These are phyloP conservation scores for Chaetorhynchus papuensis DNA, from an alignment of 2,113 vertebrate genomes.

Conservation along the genomic window DNA sequence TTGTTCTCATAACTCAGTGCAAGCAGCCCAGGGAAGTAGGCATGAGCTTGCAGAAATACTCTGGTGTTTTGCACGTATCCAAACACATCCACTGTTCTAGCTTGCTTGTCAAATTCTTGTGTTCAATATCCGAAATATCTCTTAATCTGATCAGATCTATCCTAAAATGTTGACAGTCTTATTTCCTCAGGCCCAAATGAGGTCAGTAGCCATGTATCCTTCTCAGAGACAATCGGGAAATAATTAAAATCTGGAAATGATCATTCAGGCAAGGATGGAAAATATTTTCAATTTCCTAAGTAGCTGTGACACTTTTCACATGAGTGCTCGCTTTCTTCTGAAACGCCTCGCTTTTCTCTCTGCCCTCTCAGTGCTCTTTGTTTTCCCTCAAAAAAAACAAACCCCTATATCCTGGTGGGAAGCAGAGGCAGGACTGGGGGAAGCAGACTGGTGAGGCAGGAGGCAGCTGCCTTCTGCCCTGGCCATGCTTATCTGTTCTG, in stretches of 20 bases:
- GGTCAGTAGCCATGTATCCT: background rate
- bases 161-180: background rate
- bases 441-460: background rate
- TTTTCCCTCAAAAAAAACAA: background rate
- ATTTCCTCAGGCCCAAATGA: background rate
- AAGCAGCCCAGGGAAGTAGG: background rate
- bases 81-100: background rate
- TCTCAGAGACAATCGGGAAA: background rate
- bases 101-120: background rate
- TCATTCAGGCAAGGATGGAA: constrained; percentile 6
- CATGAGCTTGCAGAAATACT: background rate
- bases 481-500: background rate
- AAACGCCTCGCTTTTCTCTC: background rate
- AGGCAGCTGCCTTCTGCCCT: background rate
- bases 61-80: background rate
- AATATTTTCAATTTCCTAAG: constrained; percentile 29
- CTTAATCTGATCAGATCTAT: background rate
- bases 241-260: constrained; percentile 31
- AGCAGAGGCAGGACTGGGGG: background rate
- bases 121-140: background rate
- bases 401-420: background rate
- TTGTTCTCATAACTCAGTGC: background rate
- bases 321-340: constrained; percentile 9
- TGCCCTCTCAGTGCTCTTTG: background rate
- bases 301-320: background rate